These are phyloP conservation scores for Microtus oregoni DNA, from an alignment of 2,113 vertebrate genomes.

Conservation along the genomic window DNA sequence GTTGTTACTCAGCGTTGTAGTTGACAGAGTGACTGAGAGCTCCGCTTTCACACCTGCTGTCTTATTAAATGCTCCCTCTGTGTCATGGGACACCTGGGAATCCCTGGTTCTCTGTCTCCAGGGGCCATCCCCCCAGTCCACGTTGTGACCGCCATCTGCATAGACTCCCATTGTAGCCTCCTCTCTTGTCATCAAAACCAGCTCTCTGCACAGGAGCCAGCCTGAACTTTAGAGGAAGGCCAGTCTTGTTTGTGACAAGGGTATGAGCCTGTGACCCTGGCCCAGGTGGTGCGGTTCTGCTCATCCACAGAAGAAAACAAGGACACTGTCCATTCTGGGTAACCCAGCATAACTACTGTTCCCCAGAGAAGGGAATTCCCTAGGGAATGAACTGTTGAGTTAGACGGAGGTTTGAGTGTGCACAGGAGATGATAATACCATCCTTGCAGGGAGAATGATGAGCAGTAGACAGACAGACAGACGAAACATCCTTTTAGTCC, in stretches of 20 bases:
- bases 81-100: not conserved
- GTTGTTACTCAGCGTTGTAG: not conserved
- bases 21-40: not conserved
- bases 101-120: not conserved
- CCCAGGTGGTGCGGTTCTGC: not conserved
- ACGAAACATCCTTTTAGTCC: not conserved
- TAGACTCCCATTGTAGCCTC: not conserved
- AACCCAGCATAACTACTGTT: not conserved
- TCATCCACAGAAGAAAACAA: not conserved
- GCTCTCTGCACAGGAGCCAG: not conserved
- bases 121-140: not conserved
- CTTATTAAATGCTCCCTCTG: not conserved
- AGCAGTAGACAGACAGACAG: not conserved
- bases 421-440: not conserved
- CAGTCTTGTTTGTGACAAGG: not conserved
- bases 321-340: not conserved
- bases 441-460: not conserved
- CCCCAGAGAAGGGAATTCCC: not conserved
- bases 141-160: no score
- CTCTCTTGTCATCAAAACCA: not conserved
- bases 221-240: not conserved
- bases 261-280: not conserved
- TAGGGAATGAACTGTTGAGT: not conserved
- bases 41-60: not conserved
- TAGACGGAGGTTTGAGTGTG: not conserved